These are phyloP conservation scores for Myotis lucifugus DNA, from an alignment of 2,113 vertebrate species.

Conservation along the genomic window DNA sequence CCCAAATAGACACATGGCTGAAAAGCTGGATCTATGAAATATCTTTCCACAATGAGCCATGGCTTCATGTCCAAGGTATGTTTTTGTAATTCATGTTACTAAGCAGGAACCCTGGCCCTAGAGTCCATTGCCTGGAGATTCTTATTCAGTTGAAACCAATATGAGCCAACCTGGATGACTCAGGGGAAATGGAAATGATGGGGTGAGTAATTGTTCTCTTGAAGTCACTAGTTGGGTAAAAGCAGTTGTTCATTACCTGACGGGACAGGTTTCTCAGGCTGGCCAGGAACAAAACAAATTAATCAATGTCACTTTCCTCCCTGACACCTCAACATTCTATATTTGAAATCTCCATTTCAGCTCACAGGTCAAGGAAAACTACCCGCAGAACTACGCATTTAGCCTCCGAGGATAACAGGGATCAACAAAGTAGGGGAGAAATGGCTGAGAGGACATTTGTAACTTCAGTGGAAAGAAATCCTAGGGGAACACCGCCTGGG, in stretches of 20 bases:
- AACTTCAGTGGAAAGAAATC: not conserved
- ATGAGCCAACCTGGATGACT: slow-evolving; percentile 56
- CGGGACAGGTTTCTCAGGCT: slow-evolving; percentile 71
- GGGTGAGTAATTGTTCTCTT: slow-evolving; percentile 61
- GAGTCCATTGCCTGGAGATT: not conserved
- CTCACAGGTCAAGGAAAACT: slow-evolving; percentile 43
- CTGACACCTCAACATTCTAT: slow-evolving; percentile 42
- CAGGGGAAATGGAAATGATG: slow-evolving; percentile 34
- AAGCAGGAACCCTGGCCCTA: not conserved
- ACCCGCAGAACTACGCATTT: not conserved
- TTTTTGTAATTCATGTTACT: not conserved
- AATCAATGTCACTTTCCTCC: slow-evolving; percentile 71
- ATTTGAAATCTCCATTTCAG: slow-evolving; percentile 50
- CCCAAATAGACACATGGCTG: not conserved
- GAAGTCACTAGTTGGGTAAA: slow-evolving; percentile 69
- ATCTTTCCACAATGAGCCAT: not conserved
- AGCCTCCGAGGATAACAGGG: not conserved
- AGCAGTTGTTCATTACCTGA: slow-evolving; percentile 73
- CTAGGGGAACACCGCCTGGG: not conserved
- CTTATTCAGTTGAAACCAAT: slow-evolving; percentile 13
- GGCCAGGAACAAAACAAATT: slow-evolving; percentile 70
- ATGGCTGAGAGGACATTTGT: not conserved
- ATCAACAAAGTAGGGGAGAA: not conserved
- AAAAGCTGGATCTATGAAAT: not conserved
- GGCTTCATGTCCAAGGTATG: not conserved